These are phyloP conservation scores for Enteromius treurensis DNA, from an alignment of 2,797 vertebrate species.

Conservation along the genomic window DNA sequence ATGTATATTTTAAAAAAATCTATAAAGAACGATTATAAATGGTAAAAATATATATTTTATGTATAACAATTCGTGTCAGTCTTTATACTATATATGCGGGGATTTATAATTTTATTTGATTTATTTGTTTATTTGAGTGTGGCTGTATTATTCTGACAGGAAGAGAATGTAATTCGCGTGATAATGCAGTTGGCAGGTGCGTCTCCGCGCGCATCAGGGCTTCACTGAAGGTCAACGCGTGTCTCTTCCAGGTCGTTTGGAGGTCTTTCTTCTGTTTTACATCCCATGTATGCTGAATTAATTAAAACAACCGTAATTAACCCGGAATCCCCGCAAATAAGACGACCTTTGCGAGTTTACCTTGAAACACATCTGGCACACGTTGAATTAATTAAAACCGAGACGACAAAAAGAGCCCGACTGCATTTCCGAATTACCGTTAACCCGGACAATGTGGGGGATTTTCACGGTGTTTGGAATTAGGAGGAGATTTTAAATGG, in stretches of 20 bases:
- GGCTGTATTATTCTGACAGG: background rate
- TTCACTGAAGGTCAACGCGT: background rate
- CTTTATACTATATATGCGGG: background rate
- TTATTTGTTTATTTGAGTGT: background rate
- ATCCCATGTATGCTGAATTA: background rate
- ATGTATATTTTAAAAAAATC: too few relatives aligned
- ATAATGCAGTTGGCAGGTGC: conserved; percentile 9
- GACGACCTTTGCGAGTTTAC: conserved; percentile 2
- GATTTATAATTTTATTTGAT: background rate
- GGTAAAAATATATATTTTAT: background rate
- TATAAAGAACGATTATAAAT: background rate
- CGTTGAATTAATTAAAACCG: background rate
- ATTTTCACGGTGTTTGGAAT: background rate
- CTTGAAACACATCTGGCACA: conserved; percentile 7
- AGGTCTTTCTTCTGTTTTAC: conserved; percentile 19
- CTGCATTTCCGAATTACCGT: background rate
- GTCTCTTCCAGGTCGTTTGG: conserved; percentile 21
- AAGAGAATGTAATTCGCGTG: background rate
- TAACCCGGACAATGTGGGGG: background rate
- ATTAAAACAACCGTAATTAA: conserved; percentile 14
- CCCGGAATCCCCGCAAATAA: background rate
- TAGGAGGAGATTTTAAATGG: background rate
- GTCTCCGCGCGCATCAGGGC: background rate
- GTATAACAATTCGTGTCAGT: too few relatives aligned
- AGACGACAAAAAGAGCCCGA: background rate